These are phyloP conservation scores for Nycticryphes semicollaris DNA, from an alignment of 2,113 vertebrate genomes.

Conservation along the genomic window DNA sequence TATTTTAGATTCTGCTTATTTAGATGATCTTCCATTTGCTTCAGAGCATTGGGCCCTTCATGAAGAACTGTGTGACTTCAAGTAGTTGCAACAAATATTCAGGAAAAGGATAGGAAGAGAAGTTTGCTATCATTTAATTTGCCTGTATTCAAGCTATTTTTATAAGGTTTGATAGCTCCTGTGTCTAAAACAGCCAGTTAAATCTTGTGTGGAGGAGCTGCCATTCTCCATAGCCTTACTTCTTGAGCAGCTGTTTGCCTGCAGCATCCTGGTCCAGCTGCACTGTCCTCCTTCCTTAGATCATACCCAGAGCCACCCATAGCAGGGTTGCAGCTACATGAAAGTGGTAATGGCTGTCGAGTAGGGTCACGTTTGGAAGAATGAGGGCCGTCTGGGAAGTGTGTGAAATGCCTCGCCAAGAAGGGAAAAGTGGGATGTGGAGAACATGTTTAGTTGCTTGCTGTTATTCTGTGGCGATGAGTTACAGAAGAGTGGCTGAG, in stretches of 20 bases:
- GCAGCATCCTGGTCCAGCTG: not conserved
- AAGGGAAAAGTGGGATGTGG: not conserved
- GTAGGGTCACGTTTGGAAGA: not conserved
- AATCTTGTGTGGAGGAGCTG: not conserved
- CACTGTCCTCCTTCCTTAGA: not conserved
- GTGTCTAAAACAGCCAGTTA: not conserved
- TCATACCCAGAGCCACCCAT: not conserved
- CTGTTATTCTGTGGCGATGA: accelerated
- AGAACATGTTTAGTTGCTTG: not conserved
- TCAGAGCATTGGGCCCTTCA: not conserved
- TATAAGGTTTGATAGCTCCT: not conserved
- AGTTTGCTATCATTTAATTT: not conserved
- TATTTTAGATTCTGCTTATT: not conserved
- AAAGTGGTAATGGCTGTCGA: accelerated
- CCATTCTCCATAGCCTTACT: not conserved
- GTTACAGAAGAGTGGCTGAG: not conserved
- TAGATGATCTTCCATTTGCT: not conserved
- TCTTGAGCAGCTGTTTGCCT: not conserved
- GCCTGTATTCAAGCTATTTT: not conserved
- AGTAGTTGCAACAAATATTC: not conserved
- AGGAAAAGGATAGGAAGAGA: not conserved
- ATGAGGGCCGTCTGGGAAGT: not conserved
- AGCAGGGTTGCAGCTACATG: not conserved
- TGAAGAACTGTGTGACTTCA: not conserved
- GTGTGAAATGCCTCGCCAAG: not conserved